Percentiles rank a stretch among this genome's conserved stretches.
Conservation (phyloP, 2,888 invertebrate species). For the Muschampia staudingeri region DNA sequence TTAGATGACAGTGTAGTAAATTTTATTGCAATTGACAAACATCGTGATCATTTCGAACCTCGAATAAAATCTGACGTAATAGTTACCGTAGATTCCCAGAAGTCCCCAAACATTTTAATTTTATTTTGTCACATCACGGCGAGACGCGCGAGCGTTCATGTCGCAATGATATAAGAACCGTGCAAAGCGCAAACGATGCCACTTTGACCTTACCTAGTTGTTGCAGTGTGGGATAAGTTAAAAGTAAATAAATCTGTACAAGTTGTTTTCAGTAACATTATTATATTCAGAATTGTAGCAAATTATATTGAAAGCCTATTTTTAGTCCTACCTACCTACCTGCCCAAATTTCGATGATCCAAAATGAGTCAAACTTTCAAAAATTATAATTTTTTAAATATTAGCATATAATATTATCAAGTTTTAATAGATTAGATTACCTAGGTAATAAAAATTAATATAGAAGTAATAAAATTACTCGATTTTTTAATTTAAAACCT, state of each 20-base stretch:
- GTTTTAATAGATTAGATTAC: no score
- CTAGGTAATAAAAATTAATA: no score
- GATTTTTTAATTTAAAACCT: no score
- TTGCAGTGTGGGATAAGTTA: slow-evolving; percentile 59
- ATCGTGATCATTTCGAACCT: slow-evolving; percentile 32
- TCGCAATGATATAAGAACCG: slow-evolving; percentile 77
- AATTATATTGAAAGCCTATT: neutral
- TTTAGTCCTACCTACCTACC: no score
- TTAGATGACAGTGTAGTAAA: slow-evolving; percentile 24
- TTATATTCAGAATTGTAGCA: neutral
- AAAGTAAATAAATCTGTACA: slow-evolving; percentile 10
- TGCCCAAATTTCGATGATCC: no score
- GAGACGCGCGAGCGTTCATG: slow-evolving; percentile 72
- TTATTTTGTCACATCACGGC: slow-evolving; percentile 71
- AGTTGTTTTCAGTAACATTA: neutral
- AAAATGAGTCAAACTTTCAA: no score
- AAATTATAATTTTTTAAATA: no score
- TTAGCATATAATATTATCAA: no score
- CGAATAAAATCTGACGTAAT: slow-evolving; percentile 42
- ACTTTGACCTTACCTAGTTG: slow-evolving; percentile 82
- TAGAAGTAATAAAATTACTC: no score
- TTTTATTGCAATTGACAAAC: slow-evolving; percentile 16
- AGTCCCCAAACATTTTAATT: slow-evolving; percentile 55
- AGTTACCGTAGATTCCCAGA: slow-evolving; percentile 40
- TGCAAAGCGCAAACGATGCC: slow-evolving; percentile 81